These are phyloP conservation scores for Cheilinus undulatus DNA, from an alignment of 2,113 vertebrate species.

Conservation along the genomic window DNA sequence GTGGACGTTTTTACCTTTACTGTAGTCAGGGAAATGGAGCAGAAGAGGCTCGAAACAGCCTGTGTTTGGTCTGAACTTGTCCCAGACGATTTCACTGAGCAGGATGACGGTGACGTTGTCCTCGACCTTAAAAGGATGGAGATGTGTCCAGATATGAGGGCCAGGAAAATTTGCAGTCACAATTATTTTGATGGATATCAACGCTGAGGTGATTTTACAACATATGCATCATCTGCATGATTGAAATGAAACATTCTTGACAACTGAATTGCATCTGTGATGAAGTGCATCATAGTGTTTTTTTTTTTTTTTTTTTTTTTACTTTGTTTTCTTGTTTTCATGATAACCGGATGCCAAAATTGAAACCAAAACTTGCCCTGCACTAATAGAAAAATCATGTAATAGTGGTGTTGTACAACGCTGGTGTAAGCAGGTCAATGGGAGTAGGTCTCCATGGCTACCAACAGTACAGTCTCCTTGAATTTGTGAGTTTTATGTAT, in stretches of 20 bases:
- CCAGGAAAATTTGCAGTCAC: too few species aligned
- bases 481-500: not conserved
- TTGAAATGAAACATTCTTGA: too few species aligned
- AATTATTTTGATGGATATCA: too few species aligned
- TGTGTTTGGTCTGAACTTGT: conserved; percentile 90
- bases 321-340: too few species aligned
- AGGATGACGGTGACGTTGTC: conserved; percentile 92
- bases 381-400: too few species aligned
- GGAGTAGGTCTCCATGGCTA: not conserved
- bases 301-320: too few species aligned
- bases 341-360: too few species aligned
- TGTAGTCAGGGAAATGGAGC: conserved; percentile 96
- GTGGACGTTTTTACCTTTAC: conserved; percentile 87
- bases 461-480: not conserved
- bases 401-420: not conserved
- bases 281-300: too few species aligned
- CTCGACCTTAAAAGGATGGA: conserved; percentile 83
- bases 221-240: too few species aligned
- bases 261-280: too few species aligned
- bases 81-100: conserved; percentile 96
- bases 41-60: conserved; percentile 94
- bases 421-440: not conserved
- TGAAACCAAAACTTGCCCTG: too few species aligned
- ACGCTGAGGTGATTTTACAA: too few species aligned
- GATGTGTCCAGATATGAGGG: not conserved